Base-by-base conservation (phyloP, 2,888 invertebrate species). In the Heliconius ismenius region DNA sequence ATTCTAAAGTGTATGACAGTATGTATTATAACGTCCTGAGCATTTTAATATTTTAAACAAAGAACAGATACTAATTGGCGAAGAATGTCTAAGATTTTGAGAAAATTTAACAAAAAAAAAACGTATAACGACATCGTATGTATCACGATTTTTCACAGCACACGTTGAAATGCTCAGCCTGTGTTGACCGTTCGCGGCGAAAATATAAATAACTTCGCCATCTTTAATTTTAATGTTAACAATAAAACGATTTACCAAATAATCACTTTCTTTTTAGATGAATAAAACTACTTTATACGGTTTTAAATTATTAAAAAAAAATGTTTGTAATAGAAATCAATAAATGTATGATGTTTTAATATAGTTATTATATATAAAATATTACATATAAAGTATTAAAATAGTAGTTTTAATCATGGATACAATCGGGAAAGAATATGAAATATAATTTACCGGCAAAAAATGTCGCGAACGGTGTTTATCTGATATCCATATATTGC, bases 401-500 rank as follows among this genome's bases (percentile, higher is more conserved):
- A 54, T 32, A 54, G 54, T 70, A 58, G 69, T 70, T 70, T 70
- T 70, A 58, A 58, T 70, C 58, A 70, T 58, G 32, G 36, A 39
- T 15, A 24, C 21, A 36, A 36, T 58, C 32, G 58, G 58, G n/a
- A 70, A 70, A 32, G n/a, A 32, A n/a, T 2, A n/a, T n/a, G 3
- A 70, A 32, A 63, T 6, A 32, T 43, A 28, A 13, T 15, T 49
- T 11, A 74, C 72, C 32, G 18, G 70, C 49, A 67, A 78, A 77
- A 64, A 74, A 74, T 76, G 86, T 84, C 85, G 87, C 87, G 87
- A 83, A 87, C 86, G 86, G 86, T 78, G 79, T 82, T 81, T 80
- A 83, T 82, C 73, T 77, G 74, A 68, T 84, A 82, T 84, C 83
- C 83, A 87, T 88, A 83, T 89, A 85, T 89, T 89, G 90, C 88